phyloP scores from a whole-genome alignment of 2,797 vertebrate species.

The Rhabdomys pumilio region DNA sequence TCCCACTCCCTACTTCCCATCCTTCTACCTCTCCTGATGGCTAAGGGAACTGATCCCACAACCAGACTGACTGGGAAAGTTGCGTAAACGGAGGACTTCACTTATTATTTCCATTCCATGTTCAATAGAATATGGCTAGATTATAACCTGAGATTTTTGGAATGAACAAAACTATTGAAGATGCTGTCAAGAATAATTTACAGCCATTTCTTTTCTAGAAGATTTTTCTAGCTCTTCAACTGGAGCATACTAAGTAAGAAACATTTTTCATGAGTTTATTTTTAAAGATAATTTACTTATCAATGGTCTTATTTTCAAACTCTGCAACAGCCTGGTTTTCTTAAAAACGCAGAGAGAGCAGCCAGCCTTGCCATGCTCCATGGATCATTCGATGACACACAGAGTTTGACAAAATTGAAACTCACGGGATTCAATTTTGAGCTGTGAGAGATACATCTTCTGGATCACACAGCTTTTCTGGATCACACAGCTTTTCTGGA shows the following conservation, averaged over 20 bases:
- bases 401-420: slow-evolving; percentile 39
- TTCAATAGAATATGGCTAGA: neutral
- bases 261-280: slow-evolving; percentile 42
- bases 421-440: neutral
- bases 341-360: neutral
- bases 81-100: neutral
- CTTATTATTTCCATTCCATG: neutral
- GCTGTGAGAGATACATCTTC: slow-evolving; percentile 45
- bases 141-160: slow-evolving; percentile 21
- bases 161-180: slow-evolving; percentile 18
- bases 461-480: neutral
- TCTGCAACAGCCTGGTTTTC: neutral
- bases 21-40: neutral
- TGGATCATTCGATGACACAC: neutral
- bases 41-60: neutral
- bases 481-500: no score
- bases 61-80: neutral
- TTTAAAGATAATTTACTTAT: slow-evolving; percentile 4
- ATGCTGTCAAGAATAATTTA: neutral
- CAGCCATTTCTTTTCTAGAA: neutral
- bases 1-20: neutral
- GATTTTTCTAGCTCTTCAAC: slow-evolving; percentile 32
- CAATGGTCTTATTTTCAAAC: slow-evolving; percentile 52
- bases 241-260: neutral
- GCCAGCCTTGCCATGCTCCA: neutral